Evolutionary conservation across 2,113 vertebrate genomes (phyloP).

Genomic region (Carettochelys insculpta): DNA sequence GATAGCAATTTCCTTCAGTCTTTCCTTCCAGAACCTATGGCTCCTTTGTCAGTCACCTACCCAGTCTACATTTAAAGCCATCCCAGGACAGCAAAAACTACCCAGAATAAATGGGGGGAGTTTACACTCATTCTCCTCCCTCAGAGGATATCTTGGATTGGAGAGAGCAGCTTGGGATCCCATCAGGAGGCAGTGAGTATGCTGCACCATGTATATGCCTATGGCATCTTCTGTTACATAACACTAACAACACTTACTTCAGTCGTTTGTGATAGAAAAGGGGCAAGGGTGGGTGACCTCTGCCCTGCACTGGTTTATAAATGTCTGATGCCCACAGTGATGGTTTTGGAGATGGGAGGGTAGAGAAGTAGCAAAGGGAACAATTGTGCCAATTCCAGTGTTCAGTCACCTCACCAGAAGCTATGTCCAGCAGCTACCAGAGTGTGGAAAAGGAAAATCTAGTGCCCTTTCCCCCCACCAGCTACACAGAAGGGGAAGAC

Average conservation of each 20-base stretch:
- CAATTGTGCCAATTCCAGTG: not conserved
- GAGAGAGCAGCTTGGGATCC: not conserved
- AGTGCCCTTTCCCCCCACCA: not conserved
- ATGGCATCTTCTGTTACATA: not conserved
- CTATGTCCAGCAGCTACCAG: constrained; percentile 4
- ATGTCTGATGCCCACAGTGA: not conserved
- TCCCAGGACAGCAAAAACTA: not conserved
- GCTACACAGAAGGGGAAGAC: not conserved
- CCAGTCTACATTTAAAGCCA: not conserved
- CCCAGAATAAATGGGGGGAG: not conserved
- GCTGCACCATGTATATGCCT: constrained; percentile 1
- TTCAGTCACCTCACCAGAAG: constrained; percentile 28
- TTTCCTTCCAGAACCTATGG: not conserved
- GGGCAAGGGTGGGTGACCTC: not conserved
- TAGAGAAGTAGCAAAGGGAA: constrained; percentile 6
- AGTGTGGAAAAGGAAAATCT: constrained; percentile 1
- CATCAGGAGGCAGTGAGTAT: constrained; percentile 16
- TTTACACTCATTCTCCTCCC: not conserved
- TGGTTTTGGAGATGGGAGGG: not conserved
- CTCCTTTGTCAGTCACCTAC: not conserved
- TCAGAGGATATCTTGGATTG: not conserved
- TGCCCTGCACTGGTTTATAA: not conserved
- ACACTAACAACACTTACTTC: not conserved
- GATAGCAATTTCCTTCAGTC: constrained; percentile 6
- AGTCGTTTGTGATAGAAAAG: not conserved